These are phyloP conservation scores for Platycheirus rosarum DNA, from an alignment of 2,888 invertebrate genomes.

Conservation along the genomic window DNA sequence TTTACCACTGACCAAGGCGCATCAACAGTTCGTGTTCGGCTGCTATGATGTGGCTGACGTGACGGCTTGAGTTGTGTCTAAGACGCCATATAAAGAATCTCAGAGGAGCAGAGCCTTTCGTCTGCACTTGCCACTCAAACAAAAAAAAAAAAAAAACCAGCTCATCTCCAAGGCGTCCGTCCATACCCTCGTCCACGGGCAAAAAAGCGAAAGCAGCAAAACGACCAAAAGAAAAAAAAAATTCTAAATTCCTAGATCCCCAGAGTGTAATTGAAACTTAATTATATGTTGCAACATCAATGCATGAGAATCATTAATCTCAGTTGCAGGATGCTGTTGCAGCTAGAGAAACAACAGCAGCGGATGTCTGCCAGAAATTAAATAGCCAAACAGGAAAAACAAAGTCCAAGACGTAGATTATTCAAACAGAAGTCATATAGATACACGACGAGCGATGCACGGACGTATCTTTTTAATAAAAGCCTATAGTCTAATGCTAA, in stretches of 20 bases:
- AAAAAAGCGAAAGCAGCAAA: constrained; percentile 64
- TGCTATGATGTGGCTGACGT: constrained; percentile 48
- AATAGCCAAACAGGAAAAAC: constrained; percentile 9
- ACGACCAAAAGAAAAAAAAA: constrained; percentile 39
- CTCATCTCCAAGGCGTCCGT: not conserved
- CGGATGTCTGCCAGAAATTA: constrained; percentile 61
- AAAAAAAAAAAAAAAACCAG: not conserved
- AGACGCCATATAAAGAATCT: constrained; percentile 53
- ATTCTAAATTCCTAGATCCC: constrained; percentile 50
- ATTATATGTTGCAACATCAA: constrained; percentile 64
- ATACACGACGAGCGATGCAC: no score
- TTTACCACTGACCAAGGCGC: constrained; percentile 42
- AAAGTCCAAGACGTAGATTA: not conserved
- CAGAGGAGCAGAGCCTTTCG: constrained; percentile 32
- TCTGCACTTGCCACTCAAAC: constrained; percentile 15
- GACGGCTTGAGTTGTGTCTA: constrained; percentile 47
- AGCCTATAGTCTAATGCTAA: not conserved
- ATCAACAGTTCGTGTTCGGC: constrained; percentile 47
- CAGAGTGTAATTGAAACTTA: constrained; percentile 69
- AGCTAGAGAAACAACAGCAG: constrained; percentile 23
- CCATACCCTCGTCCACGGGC: not conserved
- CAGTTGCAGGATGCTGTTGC: constrained; percentile 67
- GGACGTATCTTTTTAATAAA: no score
- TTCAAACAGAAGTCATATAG: constrained; percentile 5
- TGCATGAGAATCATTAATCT: constrained; percentile 71